Conservation (phyloP, 2,888 invertebrate genomes). For the Xylocampa areola region DNA sequence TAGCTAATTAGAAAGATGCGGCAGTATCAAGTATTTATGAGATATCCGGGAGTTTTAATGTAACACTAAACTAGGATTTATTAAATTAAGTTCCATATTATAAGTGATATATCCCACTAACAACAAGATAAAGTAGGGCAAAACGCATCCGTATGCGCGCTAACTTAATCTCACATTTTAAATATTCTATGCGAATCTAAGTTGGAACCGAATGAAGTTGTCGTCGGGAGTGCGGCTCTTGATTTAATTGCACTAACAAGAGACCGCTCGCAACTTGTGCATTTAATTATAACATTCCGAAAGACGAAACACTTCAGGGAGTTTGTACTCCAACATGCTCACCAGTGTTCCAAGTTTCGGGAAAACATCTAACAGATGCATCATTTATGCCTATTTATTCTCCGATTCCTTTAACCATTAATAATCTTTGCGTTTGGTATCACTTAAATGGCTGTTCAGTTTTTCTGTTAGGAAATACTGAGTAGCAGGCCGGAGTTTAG, state of each 20-base stretch:
- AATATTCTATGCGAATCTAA: slow-evolving; percentile 53
- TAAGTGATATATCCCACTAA: not conserved
- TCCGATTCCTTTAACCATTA: too few relatives aligned
- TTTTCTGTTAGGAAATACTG: too few relatives aligned
- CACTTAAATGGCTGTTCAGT: too few relatives aligned
- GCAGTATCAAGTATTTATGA: not conserved
- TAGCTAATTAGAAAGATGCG: not conserved
- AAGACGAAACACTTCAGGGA: slow-evolving; percentile 62
- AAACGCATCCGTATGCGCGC: not conserved
- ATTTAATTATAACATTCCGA: slow-evolving; percentile 70
- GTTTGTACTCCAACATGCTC: slow-evolving; percentile 47
- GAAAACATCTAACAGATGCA: slow-evolving; percentile 11
- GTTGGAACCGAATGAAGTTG: slow-evolving; percentile 67
- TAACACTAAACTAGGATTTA: too few relatives aligned
- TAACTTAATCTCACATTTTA: slow-evolving; percentile 21
- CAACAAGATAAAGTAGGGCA: not conserved
- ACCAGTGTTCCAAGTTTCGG: slow-evolving; percentile 25
- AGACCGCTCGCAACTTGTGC: slow-evolving; percentile 67
- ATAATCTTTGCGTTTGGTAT: not conserved
- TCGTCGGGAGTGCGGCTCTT: slow-evolving; percentile 59
- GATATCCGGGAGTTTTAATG: too few relatives aligned
- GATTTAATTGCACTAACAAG: slow-evolving; percentile 79
- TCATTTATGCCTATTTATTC: too few relatives aligned
- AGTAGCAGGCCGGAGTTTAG: too few relatives aligned
- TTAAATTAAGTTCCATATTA: not conserved